These are phyloP conservation scores for Tiliqua scincoides DNA, from an alignment of 2,113 vertebrate species.

Conservation along the genomic window DNA sequence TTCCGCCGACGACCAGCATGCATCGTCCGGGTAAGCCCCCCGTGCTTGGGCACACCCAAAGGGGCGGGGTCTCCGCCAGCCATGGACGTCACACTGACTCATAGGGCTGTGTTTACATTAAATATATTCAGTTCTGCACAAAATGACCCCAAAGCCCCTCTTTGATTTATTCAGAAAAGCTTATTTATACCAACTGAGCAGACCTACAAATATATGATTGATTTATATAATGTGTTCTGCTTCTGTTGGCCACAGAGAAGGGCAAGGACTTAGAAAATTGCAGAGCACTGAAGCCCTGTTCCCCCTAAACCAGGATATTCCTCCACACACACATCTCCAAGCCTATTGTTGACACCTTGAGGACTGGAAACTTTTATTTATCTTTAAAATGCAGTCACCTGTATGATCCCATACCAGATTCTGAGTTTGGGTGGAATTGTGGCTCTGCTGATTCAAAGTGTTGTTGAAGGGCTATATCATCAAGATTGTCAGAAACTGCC, in stretches of 20 bases:
- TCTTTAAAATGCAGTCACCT: neutral
- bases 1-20: no score
- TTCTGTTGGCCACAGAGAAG: neutral
- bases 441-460: neutral
- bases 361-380: neutral
- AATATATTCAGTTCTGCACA: neutral
- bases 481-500: neutral
- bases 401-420: neutral
- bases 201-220: neutral
- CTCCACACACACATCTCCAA: neutral
- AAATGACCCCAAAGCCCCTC: neutral
- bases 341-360: neutral
- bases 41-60: no score
- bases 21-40: no score
- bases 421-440: neutral
- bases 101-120: neutral
- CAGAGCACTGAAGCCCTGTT: neutral
- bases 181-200: neutral
- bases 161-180: neutral
- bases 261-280: neutral
- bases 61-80: no score
- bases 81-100: no score
- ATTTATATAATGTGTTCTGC: neutral
- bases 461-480: neutral
- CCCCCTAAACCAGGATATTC: neutral